Conservation (phyloP, 1,140 invertebrate genomes). For the Zaprionus gabonicus region DNA sequence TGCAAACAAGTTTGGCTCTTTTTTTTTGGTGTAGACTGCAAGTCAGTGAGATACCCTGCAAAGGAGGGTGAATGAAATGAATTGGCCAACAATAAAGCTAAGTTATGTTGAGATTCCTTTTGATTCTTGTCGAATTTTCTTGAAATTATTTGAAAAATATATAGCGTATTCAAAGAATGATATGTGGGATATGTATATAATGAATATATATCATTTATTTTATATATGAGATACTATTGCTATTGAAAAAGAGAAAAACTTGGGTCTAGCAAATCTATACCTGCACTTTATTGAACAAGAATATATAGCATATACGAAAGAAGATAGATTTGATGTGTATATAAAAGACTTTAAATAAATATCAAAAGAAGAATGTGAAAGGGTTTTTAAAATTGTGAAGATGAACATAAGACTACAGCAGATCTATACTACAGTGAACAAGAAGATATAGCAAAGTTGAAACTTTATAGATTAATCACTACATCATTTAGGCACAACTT, state of each 20-base stretch:
- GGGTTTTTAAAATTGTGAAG: no score
- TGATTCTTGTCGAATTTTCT: background rate
- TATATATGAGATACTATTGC: no score
- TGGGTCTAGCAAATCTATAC: no score
- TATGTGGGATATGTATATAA: background rate
- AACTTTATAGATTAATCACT: background rate
- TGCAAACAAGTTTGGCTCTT: constrained; percentile 38
- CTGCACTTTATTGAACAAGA: no score
- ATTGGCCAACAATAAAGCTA: background rate
- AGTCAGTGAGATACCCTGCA: constrained; percentile 5
- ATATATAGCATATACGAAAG: no score
- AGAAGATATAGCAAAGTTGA: background rate
- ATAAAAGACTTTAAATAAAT: no score
- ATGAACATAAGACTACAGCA: no score
- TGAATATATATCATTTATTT: no score
- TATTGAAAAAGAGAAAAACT: no score
- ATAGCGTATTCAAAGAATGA: background rate
- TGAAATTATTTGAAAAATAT: background rate
- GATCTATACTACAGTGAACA: background rate
- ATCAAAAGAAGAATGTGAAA: no score
- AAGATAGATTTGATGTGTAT: no score
- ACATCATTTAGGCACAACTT: background rate
- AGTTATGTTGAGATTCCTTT: no score
- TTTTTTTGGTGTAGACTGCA: background rate
- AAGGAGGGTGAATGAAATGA: background rate